Evolutionary conservation across 2,113 vertebrate species (phyloP).

Genomic region (Grammomys surdaster): DNA sequence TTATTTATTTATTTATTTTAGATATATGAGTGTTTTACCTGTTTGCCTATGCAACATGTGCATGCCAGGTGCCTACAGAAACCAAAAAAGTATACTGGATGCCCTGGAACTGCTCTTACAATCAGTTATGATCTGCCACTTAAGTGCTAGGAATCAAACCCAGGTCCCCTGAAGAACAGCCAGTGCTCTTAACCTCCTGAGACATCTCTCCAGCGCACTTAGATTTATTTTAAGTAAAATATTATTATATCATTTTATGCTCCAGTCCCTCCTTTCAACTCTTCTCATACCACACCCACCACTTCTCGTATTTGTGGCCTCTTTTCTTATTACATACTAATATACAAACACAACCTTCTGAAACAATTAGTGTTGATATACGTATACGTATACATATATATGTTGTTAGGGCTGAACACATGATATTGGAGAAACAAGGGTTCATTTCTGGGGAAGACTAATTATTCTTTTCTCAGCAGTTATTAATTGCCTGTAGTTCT

Average conservation of each 20-base stretch:
- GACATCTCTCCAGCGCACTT: background rate
- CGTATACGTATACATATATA: too few species aligned
- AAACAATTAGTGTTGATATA: background rate
- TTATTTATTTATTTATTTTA: background rate
- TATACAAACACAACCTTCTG: background rate
- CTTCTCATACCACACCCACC: too few species aligned
- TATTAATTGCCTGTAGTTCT: background rate
- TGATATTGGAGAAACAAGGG: background rate
- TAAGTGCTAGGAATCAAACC: background rate
- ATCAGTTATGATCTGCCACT: background rate
- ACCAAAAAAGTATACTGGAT: background rate
- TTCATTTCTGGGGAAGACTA: background rate
- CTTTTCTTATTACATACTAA: background rate
- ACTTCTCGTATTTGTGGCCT: background rate
- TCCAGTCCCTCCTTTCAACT: background rate
- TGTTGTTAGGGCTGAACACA: background rate
- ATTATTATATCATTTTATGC: background rate
- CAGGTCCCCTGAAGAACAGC: background rate
- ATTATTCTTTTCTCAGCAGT: background rate
- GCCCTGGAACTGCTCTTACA: background rate
- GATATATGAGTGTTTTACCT: background rate
- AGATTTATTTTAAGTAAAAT: background rate
- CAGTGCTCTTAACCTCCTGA: background rate
- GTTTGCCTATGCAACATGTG: background rate
- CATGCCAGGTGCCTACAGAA: background rate